Base-by-base conservation (phyloP, 2,888 invertebrate species). In the Scaptomyza parva region DNA sequence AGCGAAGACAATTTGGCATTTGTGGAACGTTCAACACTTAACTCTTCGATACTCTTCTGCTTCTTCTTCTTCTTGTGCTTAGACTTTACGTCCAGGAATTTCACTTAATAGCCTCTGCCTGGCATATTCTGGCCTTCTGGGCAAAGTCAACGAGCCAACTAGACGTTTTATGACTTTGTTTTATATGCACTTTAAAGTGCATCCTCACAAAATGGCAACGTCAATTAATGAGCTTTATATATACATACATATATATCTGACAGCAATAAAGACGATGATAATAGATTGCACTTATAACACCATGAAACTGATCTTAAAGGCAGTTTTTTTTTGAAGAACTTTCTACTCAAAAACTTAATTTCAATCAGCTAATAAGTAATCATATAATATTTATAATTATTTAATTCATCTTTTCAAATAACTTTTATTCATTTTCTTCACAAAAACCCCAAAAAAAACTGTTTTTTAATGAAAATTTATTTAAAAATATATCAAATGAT, bases 31-130 rank as follows among this genome's bases (percentile, higher is more conserved):
- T 55, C 26, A 20, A 45, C 59, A 50, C 53, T 67, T 24, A 33
- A 33, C n/a, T 5, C 62, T 52, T 52, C 58, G 63, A 75, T 67
- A 70, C 80, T 70, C 62, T 4, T n/a, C n/a, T n/a, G n/a, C n/a
- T n/a, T n/a, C n/a, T n/a, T n/a, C n/a, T n/a, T n/a, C n/a, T n/a
- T n/a, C n/a, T n/a, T n/a, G n/a, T n/a, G 17, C 53, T 55, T 44
- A 44, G 53, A n/a, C n/a, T n/a, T 35, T 65, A 70, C 70, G 85
- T 63, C 66, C 61, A 87, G 87, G 80, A 81, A 81, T 81, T 78
- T 87, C 65, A 28, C 73, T 85, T 81, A 80, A 84, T 85, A 62
- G 78, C 82, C 78, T 60, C n/a, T 53, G 30, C 12, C 37, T 17
- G n/a, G n/a, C n/a, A n/a, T n/a, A n/a, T n/a, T n/a, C n/a, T 53